Conservation (phyloP, 2,113 vertebrate genomes). For the Campylomormyrus numenius region DNA sequence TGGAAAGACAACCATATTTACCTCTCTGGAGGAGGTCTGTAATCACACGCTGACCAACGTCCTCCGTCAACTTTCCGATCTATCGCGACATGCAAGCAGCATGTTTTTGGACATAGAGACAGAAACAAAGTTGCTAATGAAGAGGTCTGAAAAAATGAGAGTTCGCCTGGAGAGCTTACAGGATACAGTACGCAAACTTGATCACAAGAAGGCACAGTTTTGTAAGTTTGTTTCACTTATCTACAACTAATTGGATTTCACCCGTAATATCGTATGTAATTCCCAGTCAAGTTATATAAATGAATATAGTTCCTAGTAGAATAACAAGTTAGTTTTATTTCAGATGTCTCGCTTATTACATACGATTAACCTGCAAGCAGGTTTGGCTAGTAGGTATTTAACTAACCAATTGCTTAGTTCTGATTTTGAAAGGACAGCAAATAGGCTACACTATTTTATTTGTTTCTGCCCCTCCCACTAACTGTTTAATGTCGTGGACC, state of each 20-base stretch:
- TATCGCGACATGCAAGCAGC: constrained; percentile 68
- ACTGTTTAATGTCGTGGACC: not conserved
- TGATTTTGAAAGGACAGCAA: not conserved
- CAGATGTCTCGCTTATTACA: not conserved
- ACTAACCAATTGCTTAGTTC: not conserved
- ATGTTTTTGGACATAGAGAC: constrained; percentile 69
- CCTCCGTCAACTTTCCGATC: constrained; percentile 70
- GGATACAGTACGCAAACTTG: constrained; percentile 49
- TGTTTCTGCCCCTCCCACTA: not conserved
- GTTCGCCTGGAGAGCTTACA: constrained; percentile 60
- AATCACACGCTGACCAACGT: constrained; percentile 56
- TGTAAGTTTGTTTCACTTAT: constrained; percentile 55
- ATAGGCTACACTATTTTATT: not conserved
- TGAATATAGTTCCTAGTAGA: not conserved
- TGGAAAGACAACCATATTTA: constrained; percentile 37
- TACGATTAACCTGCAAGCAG: not conserved
- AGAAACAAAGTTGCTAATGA: constrained; percentile 56
- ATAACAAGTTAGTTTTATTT: not conserved
- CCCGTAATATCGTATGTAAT: not conserved
- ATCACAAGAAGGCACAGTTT: constrained; percentile 65
- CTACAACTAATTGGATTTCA: not conserved
- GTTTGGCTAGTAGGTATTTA: not conserved
- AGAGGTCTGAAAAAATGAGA: constrained; percentile 57
- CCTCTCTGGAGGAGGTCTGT: constrained; percentile 67
- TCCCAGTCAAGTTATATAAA: not conserved